A percentile compares a stretch with the other conserved stretches of the same genome.
These are phyloP conservation scores for Lonchura striata DNA, from an alignment of 2,113 vertebrate genomes.

Conservation along the genomic window DNA sequence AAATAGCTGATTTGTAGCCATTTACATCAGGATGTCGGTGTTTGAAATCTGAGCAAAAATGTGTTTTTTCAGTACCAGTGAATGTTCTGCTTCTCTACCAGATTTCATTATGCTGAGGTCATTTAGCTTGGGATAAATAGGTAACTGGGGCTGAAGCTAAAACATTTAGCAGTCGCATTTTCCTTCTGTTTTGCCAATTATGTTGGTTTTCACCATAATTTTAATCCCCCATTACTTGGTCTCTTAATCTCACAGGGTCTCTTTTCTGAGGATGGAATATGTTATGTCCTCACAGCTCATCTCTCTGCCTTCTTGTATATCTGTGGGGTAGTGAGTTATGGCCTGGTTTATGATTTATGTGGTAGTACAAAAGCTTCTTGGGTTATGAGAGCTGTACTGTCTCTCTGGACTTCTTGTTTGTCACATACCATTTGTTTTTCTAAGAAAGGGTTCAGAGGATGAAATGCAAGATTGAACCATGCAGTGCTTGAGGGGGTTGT, in stretches of 20 bases:
- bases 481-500: background rate
- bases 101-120: conserved; percentile 21
- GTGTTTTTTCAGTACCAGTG: background rate
- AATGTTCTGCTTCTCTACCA: conserved; percentile 4
- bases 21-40: background rate
- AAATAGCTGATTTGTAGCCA: background rate
- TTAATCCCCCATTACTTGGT: background rate
- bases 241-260: background rate
- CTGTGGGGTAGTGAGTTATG: background rate
- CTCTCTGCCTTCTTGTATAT: background rate
- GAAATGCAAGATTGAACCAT: background rate
- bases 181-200: background rate
- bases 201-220: background rate
- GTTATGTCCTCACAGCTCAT: background rate
- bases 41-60: conserved; percentile 2
- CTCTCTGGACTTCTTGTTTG: background rate
- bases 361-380: background rate
- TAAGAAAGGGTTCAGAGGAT: background rate
- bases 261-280: background rate
- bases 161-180: background rate
- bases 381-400: background rate
- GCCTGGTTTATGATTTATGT: background rate
- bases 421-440: background rate
- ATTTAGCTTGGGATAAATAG: background rate
- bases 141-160: background rate